Base-by-base conservation (phyloP, 92 coral and sea anemone genomes). In the Epizoanthus stellaris region DNA sequence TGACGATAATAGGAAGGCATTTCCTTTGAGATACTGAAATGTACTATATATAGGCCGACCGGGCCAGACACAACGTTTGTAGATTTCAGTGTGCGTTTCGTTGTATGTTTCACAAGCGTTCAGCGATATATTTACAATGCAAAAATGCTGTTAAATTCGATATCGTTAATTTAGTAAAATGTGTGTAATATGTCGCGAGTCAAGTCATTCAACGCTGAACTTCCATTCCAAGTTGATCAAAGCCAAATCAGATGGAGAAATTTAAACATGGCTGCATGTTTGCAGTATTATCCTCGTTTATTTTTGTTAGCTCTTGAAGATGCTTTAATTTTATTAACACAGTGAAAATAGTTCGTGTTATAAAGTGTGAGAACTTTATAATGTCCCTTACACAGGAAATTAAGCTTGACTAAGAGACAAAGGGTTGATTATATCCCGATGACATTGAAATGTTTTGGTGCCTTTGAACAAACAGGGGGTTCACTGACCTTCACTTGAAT, bases 281-380 rank as follows among this genome's bases (percentile, higher is more conserved):
- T 45, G 45, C 11, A 17, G 5, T 4, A 8, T 39, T 79, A 30
- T 54, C 17, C 30, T 20, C 67, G 83, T 79, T 63, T 43, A 79
- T 62, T 79, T 79, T 79, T 63, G 83, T 79, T 62, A 21, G 19
- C 71, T 42, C 83, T 62, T 62, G 71, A 79, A 63, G 34, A 52
- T 20, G 83, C 47, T 63, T 63, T 79, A 79, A 79, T 19, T 63
- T 79, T 79, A 20, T 79, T 79, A 79, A 63, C 83, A 72, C 56
- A 72, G 38, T 57, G 75, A 72, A 72, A n/a, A 79, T 53, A 63
- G 83, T 79, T 79, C 21, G 60, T 7, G 5, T 79, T 79, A 79
- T 79, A 21, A 64, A 79, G 72, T 62, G 83, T 62, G 83, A 79
- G 82, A 63, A 43, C 43, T 70, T 10, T 20, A 62, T 14, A 63